phyloP scores from a whole-genome alignment of 2,113 vertebrate genomes.

The Esox niger region DNA sequence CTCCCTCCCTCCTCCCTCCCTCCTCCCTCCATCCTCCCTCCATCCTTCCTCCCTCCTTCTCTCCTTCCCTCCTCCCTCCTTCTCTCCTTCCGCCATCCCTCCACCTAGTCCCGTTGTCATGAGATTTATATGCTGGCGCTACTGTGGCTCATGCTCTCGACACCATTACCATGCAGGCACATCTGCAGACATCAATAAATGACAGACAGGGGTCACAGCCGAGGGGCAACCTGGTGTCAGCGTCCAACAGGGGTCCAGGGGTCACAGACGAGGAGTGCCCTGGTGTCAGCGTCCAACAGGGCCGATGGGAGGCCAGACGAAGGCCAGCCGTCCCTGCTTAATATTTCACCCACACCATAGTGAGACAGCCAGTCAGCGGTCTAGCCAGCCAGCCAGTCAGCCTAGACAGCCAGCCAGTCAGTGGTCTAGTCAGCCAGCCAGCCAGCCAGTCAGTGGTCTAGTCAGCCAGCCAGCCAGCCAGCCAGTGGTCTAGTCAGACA shows the following conservation, averaged over 20 bases:
- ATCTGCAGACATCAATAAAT: slow-evolving; percentile 47
- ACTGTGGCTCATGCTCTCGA: slow-evolving; percentile 32
- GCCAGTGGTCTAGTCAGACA: too few species aligned
- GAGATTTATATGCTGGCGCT: slow-evolving; percentile 60
- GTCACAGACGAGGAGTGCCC: too few species aligned
- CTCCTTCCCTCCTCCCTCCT: slow-evolving; percentile 2
- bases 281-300: slow-evolving; percentile 42
- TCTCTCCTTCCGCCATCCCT: background rate
- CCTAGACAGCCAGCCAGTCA: too few species aligned
- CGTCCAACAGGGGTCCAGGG: slow-evolving; percentile 31
- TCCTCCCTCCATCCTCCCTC: slow-evolving; percentile 10
- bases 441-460: too few species aligned
- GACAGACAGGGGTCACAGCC: slow-evolving; percentile 41
- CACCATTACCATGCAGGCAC: too few species aligned
- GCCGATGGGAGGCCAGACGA: slow-evolving; percentile 46
- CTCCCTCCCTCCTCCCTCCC: slow-evolving; percentile 32
- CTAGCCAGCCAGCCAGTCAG: background rate
- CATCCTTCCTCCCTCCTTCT: slow-evolving; percentile 34
- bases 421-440: too few species aligned
- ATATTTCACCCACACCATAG: slow-evolving; percentile 31
- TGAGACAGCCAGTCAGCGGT: slow-evolving; percentile 18
- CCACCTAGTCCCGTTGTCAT: slow-evolving; percentile 10
- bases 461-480: too few species aligned
- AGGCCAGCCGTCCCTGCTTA: slow-evolving; percentile 37
- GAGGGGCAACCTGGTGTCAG: slow-evolving; percentile 32